A percentile compares a stretch with the other conserved stretches of the same genome.
These are phyloP conservation scores for Standfussiana lucernea DNA, from an alignment of 2,888 invertebrate genomes.

Conservation along the genomic window DNA sequence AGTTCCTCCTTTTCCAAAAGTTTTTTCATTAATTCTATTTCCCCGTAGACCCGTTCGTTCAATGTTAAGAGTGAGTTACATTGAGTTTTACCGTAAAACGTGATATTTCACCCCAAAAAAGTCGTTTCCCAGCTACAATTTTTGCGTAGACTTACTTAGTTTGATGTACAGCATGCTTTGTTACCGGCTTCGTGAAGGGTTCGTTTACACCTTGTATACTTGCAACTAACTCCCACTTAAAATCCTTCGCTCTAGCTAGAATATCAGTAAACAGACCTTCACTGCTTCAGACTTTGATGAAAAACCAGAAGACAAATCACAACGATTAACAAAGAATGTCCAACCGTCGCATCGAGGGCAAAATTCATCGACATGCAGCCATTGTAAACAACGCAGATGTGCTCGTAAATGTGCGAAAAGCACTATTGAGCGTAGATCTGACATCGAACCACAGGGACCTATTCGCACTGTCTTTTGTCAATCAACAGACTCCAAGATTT, in stretches of 20 bases:
- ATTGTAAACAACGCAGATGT: background rate
- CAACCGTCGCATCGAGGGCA: background rate
- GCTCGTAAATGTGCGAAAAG: background rate
- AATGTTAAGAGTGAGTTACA: no score
- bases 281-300: constrained; percentile 35
- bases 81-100: no score
- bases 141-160: no score
- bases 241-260: background rate
- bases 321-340: background rate
- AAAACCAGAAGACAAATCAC: constrained; percentile 5
- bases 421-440: background rate
- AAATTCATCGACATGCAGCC: background rate
- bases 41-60: no score
- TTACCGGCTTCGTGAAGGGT: no score
- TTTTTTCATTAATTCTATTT: no score
- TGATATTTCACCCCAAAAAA: no score
- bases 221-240: background rate
- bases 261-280: constrained; percentile 4
- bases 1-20: no score
- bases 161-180: no score
- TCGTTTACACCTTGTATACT: no score
- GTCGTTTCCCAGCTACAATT: no score
- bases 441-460: background rate
- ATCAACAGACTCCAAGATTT: constrained; percentile 5
- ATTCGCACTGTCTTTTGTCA: constrained; percentile 5